Base-by-base conservation (phyloP, 1,140 invertebrate species). In the Hydropsyche tenuis region DNA sequence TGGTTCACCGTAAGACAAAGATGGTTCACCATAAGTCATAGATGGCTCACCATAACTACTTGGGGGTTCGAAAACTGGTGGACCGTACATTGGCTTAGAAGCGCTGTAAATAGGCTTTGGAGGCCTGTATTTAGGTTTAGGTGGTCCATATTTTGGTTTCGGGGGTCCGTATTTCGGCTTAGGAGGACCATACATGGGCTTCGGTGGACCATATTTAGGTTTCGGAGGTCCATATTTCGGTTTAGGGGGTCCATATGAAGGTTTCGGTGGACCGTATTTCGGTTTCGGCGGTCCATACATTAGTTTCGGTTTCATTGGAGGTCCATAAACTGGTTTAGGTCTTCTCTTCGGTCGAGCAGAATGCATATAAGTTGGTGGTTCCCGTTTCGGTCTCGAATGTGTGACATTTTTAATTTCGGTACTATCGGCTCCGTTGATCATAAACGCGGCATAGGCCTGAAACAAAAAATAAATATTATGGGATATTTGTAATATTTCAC, bases 241-340 rank as follows among this genome's bases (percentile, higher is more conserved):
- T 71, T 74, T 76, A 0, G 77, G 78, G 37, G 80, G 79, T 6
- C 80, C 80, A 63, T 80, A 81, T 5, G 37, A 64, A 11, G 76
- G 23, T 77, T 80, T 81, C 7, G 80, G 79, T 4, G 80, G 78
- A 7, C 80, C 79, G 25, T 68, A 80, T 22, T 48, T 74, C 22
- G 77, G 63, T 74, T 79, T 80, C 4, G 79, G 78, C 3, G 79
- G 75, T 4, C 79, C 79, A 68, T 79, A 80, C 14, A 46, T 73
- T 20, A 71, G 56, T 63, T 75, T 75, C 14, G 80, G 79, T 37
- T 37, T 37, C 30, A 37, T 37, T 9, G 30, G 30, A 0, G 79
- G 78, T 14, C 80, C 80, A 53, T 80, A 79, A 0, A 22, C 20
- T 9, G 75, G 69, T 60, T 78, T 78, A 11, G 78, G 77, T 4